A percentile compares a stretch with the other conserved stretches of the same genome.
Conservation (phyloP, 2,797 vertebrate species). For the Merluccius polli region DNA sequence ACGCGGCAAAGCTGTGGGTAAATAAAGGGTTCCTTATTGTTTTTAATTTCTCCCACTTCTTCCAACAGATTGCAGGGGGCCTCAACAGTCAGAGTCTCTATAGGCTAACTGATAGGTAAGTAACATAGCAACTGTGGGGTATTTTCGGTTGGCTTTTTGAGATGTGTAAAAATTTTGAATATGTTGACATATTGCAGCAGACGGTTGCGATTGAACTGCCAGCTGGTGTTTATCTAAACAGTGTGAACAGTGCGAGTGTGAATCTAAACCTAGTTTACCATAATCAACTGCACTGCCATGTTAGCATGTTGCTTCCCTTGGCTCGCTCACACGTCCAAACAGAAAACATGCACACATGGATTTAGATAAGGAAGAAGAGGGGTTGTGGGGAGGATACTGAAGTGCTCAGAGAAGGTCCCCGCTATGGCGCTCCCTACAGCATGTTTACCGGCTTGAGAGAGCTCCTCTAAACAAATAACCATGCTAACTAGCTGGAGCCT, state of each 20-base stretch:
- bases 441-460: conserved; percentile 58
- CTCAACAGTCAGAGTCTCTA: conserved; percentile 8
- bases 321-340: conserved; percentile 50
- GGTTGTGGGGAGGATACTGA: not conserved
- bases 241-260: too few species aligned
- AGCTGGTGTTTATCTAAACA: conserved; percentile 74
- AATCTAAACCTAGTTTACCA: conserved; percentile 64
- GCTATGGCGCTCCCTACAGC: conserved; percentile 37
- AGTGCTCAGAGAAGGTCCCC: not conserved
- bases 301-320: conserved; percentile 46
- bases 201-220: conserved; percentile 66
- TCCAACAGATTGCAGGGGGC: not conserved
- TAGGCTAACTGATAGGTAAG: conserved; percentile 3
- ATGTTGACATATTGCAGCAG: conserved; percentile 62
- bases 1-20: conserved; percentile 16
- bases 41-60: not conserved
- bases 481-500: conserved; percentile 39
- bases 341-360: conserved; percentile 40
- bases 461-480: conserved; percentile 41
- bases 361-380: conserved; percentile 8
- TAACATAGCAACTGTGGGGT: conserved; percentile 12
- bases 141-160: not conserved
- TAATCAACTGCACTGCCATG: conserved; percentile 55
- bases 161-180: conserved; percentile 37
- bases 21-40: conserved; percentile 21